phyloP scores from a whole-genome alignment of 2,113 vertebrate species.

The Electrona antarctica region DNA sequence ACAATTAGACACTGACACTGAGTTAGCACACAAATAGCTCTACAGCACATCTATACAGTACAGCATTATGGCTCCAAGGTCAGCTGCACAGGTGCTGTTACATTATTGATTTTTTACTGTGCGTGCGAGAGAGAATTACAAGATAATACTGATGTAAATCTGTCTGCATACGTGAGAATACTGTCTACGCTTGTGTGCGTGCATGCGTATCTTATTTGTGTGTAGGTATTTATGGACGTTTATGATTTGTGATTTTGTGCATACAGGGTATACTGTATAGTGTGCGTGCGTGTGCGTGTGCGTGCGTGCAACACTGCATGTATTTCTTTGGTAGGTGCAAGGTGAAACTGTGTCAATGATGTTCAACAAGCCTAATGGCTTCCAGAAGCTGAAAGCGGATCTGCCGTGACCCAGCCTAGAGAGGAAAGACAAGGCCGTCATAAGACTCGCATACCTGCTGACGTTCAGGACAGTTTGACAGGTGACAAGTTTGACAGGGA shows the following conservation, averaged over 20 bases:
- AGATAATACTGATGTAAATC: no score
- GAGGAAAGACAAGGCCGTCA: background rate
- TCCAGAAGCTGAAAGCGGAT: background rate
- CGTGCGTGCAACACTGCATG: background rate
- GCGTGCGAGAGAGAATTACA: no score
- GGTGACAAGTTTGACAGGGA: no score
- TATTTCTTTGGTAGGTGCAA: no score
- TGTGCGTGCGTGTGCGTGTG: background rate
- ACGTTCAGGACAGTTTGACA: no score
- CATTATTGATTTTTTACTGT: background rate
- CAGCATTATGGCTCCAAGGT: background rate
- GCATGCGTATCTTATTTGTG: background rate
- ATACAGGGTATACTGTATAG: background rate
- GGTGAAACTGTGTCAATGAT: background rate
- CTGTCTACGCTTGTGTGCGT: background rate
- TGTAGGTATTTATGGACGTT: background rate
- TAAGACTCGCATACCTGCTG: no score
- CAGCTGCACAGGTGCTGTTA: background rate
- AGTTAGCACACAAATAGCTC: background rate
- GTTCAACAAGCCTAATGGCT: conserved; percentile 5
- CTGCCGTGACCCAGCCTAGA: background rate
- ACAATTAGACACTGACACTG: background rate
- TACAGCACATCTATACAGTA: background rate
- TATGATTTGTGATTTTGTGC: background rate
- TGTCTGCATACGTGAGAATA: no score